These are phyloP conservation scores for Xanthorhoe spadicearia DNA, from an alignment of 2,888 invertebrate genomes.

Conservation along the genomic window DNA sequence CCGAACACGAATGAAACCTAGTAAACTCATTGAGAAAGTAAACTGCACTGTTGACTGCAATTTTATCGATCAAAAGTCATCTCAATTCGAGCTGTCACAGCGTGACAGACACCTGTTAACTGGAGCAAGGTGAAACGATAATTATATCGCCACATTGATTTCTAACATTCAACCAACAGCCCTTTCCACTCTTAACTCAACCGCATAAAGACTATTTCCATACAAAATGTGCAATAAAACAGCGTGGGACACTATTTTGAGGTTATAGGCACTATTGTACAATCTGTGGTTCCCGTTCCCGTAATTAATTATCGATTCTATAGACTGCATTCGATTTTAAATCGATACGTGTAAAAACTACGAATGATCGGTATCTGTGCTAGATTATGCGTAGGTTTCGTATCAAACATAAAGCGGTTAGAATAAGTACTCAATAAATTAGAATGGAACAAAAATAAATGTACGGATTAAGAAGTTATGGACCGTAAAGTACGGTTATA, in stretches of 20 bases:
- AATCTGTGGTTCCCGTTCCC: constrained; percentile 51
- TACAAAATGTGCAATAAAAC: constrained; percentile 16
- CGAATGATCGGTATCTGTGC: constrained; percentile 56
- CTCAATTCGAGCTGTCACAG: constrained; percentile 45
- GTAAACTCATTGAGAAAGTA: constrained; percentile 11
- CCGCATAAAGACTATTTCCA: constrained; percentile 49
- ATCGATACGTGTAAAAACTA: constrained; percentile 61
- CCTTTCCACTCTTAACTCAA: constrained; percentile 43
- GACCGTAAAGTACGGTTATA: neutral
- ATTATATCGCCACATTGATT: constrained; percentile 66
- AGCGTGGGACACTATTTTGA: constrained; percentile 75
- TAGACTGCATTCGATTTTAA: constrained; percentile 59
- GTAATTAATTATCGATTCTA: constrained; percentile 68
- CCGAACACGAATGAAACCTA: constrained; percentile 1
- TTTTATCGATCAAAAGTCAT: constrained; percentile 35
- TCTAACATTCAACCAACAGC: constrained; percentile 37
- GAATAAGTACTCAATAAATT: neutral
- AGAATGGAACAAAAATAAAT: neutral
- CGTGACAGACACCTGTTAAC: constrained; percentile 56
- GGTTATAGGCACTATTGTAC: constrained; percentile 52
- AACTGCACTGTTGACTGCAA: constrained; percentile 20
- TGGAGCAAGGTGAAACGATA: constrained; percentile 75
- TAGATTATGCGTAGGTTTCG: constrained; percentile 45
- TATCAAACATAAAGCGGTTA: constrained; percentile 18
- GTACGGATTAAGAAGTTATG: constrained; percentile 1